Conservation (phyloP, 2,113 vertebrate genomes). For the Aythya baeri region DNA sequence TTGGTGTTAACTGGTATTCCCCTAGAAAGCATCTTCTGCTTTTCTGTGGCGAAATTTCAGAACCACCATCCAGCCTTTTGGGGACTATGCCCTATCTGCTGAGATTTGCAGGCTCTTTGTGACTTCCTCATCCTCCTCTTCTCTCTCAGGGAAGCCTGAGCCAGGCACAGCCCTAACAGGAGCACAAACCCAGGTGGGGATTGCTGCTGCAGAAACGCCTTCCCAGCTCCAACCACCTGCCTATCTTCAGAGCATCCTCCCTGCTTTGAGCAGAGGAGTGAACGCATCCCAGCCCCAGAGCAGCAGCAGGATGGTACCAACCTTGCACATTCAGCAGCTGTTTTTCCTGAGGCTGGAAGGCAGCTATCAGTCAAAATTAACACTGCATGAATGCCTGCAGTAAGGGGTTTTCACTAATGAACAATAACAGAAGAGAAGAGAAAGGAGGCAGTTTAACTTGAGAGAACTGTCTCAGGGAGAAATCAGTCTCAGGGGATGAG, state of each 20-base stretch:
- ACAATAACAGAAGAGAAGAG: not conserved
- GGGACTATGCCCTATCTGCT: not conserved
- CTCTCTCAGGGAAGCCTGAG: not conserved
- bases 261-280: not conserved
- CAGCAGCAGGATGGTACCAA: not conserved
- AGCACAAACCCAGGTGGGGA: not conserved
- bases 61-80: not conserved
- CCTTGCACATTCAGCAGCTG: not conserved
- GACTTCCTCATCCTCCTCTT: not conserved
- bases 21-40: not conserved
- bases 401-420: not conserved
- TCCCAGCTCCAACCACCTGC: not conserved
- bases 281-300: not conserved
- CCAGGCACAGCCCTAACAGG: not conserved
- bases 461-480: not conserved
- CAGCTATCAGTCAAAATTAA: constrained; percentile 4
- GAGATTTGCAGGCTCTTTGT: too few species aligned
- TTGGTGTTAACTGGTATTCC: too few species aligned
- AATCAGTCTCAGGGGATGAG: not conserved
- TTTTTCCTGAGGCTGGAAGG: constrained; percentile 21
- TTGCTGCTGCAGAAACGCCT: not conserved
- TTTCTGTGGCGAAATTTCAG: not conserved
- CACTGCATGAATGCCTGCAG: not conserved
- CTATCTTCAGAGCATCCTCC: not conserved
- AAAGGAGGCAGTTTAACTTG: not conserved